phyloP scores from a whole-genome alignment of 2,888 invertebrate species.

The Apoda limacodes region DNA sequence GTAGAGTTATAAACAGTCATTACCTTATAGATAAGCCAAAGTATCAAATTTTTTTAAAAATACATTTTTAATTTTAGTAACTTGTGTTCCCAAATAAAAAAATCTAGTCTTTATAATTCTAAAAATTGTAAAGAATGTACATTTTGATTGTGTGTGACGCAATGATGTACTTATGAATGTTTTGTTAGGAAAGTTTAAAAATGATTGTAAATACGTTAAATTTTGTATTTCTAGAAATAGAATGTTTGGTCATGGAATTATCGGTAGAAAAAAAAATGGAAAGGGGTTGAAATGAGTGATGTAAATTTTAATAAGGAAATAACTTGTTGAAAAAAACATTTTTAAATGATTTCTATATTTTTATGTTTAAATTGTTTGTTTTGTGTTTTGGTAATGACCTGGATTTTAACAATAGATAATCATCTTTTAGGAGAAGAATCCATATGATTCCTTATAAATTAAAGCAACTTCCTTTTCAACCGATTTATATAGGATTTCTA shows the following conservation, averaged over 20 bases:
- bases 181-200: slow-evolving; percentile 58
- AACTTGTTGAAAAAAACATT: no score
- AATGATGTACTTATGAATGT: slow-evolving; percentile 65
- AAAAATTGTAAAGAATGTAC: slow-evolving; percentile 53
- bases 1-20: slow-evolving; percentile 25
- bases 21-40: slow-evolving; percentile 28
- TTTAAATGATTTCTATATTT: no score
- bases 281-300: no score
- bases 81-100: slow-evolving; percentile 46
- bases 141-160: slow-evolving; percentile 57
- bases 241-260: slow-evolving; percentile 54
- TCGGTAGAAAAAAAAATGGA: slow-evolving; percentile 43
- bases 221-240: slow-evolving; percentile 69
- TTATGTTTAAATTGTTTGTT: no score
- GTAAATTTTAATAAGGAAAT: no score
- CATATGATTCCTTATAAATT: slow-evolving; percentile 54
- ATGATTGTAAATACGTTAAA: slow-evolving; percentile 71
- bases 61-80: no score
- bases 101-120: slow-evolving; percentile 58
- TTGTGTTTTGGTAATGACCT: no score
- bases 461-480: slow-evolving; percentile 67
- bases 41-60: slow-evolving; percentile 25
- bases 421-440: no score
- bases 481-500: slow-evolving; percentile 54
- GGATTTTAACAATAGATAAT: no score